Base-by-base conservation (phyloP, 1,140 invertebrate species). In the Drosophila chauvacae region DNA sequence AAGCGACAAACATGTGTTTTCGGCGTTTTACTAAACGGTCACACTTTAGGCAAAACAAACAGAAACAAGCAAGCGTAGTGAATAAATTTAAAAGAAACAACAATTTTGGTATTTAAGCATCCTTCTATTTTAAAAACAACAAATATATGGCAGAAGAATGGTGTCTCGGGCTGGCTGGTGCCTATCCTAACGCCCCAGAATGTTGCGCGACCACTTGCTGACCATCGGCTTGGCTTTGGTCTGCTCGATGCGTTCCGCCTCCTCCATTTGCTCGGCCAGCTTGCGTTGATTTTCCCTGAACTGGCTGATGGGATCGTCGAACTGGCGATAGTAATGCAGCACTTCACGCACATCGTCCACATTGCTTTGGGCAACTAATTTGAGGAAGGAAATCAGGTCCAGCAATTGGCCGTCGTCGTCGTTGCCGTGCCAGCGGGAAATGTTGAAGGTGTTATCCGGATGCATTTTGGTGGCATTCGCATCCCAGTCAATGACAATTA, bases 401-500 rank as follows among this genome's bases (percentile, higher is more conserved):
- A 98, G 94, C 2, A 99, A 93, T 0, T 96, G 95, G 1, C 95
- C 95, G 92, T 99, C 99, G 81, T 98, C 96, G 92, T 99, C 97
- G 81, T 97, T 96, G n/a, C 99, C 99, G 65, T 94, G 94, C 99
- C 99, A 99, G 93, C 97, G 96, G 55, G 97, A 96, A 47, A 99
- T 93, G 70, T 95, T 94, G 0, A 99, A 94, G 20, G 97, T 95
- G 93, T 99, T 99, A 81, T 97, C 95, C 7, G 96, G 96, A 92
- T 99, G 97, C 64, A 97, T 95, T 93, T 98, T 96, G 3, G 97
- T 96, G 18, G 97, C 96, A 75, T 97, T 95, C 28, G 94, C 91
- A 94, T 99, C 97, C 96, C 98, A 99, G 91, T 99, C 99, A 26
- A 99, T 94, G 53, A 99, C 96, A 91, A 99, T 99, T 93, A 99